Evolutionary conservation across 1,140 invertebrate genomes (phyloP).

Genomic region (Drosophila prosaltans): DNA sequence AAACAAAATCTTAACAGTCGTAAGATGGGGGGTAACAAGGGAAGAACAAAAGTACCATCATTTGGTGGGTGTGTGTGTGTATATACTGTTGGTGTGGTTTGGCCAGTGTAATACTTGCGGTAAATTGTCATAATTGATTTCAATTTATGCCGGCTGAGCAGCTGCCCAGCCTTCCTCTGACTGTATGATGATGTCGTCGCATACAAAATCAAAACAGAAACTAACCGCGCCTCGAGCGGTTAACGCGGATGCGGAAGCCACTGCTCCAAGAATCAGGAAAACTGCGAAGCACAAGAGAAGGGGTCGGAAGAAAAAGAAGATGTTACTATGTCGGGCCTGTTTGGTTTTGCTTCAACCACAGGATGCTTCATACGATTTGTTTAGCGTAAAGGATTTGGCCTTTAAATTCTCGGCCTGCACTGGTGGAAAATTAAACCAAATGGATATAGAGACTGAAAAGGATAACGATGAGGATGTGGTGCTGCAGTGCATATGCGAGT

Average conservation of each 20-base stretch:
- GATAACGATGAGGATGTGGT: slow-evolving; percentile 36
- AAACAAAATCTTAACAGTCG: neutral
- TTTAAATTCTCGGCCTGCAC: slow-evolving; percentile 55
- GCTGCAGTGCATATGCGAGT: slow-evolving; percentile 65
- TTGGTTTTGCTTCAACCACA: slow-evolving; percentile 51
- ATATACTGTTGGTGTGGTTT: neutral
- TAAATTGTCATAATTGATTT: slow-evolving; percentile 59
- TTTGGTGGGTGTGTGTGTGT: too few species aligned
- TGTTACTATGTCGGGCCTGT: slow-evolving; percentile 63
- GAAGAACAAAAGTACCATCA: neutral
- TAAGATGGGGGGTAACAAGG: neutral
- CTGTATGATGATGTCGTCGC: slow-evolving; percentile 31
- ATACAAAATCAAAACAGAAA: slow-evolving; percentile 39
- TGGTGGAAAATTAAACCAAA: slow-evolving; percentile 17
- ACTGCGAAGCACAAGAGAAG: neutral
- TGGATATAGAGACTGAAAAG: neutral
- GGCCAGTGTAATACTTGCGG: slow-evolving; percentile 18
- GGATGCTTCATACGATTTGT: slow-evolving; percentile 49
- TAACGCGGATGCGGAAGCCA: slow-evolving; percentile 39
- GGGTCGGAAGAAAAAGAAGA: slow-evolving; percentile 23
- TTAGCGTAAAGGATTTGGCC: slow-evolving; percentile 53
- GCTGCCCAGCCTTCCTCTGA: neutral
- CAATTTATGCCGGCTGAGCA: slow-evolving; percentile 46
- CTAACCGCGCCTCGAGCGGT: slow-evolving; percentile 40
- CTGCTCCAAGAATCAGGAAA: slow-evolving; percentile 2